Evolutionary conservation across 2,888 invertebrate genomes (phyloP).

Genomic region (Resseliella maxima): DNA sequence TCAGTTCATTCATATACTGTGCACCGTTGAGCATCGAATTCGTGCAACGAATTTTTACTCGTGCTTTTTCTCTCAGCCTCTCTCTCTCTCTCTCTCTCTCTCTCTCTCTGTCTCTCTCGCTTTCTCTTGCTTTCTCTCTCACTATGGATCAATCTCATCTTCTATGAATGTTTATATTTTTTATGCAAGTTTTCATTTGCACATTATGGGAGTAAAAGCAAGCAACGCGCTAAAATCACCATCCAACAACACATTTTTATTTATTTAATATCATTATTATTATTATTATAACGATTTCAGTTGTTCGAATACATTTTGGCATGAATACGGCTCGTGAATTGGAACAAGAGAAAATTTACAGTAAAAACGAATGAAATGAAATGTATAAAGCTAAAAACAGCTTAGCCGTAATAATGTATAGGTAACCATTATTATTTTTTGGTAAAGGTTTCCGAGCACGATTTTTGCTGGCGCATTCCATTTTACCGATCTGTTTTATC

Average conservation of each 20-base stretch:
- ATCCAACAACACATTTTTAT: constrained; percentile 29
- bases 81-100: not conserved
- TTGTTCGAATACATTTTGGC: constrained; percentile 8
- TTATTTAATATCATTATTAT: constrained; percentile 51
- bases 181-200: constrained; percentile 37
- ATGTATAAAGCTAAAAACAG: constrained; percentile 4
- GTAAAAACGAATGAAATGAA: not conserved
- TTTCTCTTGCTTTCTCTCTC: not conserved
- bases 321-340: not conserved
- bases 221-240: not conserved
- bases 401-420: not conserved
- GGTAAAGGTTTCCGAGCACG: not conserved
- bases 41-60: not conserved
- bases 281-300: constrained; percentile 51
- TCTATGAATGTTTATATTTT: constrained; percentile 9
- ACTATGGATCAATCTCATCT: too few species aligned
- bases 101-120: too few species aligned
- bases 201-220: not conserved
- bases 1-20: too few species aligned
- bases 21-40: constrained; percentile 3
- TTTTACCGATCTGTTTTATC: too few species aligned
- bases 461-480: not conserved
- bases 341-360: not conserved
- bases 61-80: not conserved
- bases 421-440: constrained; percentile 10